These are phyloP conservation scores for Hylaeus anthracinus DNA, from an alignment of 1,140 invertebrate genomes.

Conservation along the genomic window DNA sequence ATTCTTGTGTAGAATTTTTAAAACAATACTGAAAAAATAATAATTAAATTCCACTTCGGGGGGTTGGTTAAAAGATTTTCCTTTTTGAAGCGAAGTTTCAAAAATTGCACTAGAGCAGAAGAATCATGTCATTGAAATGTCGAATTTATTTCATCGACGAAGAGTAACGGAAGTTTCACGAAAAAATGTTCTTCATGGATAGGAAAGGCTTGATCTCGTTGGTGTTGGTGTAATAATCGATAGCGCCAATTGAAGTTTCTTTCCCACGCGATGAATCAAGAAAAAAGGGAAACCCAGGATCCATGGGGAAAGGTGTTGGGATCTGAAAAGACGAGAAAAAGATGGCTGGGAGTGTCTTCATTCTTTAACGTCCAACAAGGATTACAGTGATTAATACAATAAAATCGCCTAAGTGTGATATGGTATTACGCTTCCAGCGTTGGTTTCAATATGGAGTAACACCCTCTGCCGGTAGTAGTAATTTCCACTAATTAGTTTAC, in stretches of 20 bases:
- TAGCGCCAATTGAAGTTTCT: conserved; percentile 11
- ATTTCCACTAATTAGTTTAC: background rate
- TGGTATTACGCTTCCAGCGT: background rate
- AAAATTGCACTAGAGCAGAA: background rate
- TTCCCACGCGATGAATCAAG: background rate
- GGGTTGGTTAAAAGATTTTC: too few relatives aligned
- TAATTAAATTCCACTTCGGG: too few relatives aligned
- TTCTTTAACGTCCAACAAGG: conserved; percentile 18
- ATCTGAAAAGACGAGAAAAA: background rate
- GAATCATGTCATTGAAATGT: too few relatives aligned
- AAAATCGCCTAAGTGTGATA: conserved; percentile 1
- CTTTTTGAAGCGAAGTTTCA: background rate
- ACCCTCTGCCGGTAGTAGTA: background rate
- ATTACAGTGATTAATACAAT: conserved; percentile 22
- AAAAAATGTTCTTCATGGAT: conserved; percentile 1
- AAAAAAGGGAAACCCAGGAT: conserved; percentile 13
- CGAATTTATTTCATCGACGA: background rate
- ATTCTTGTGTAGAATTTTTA: too few relatives aligned
- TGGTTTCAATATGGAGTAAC: background rate
- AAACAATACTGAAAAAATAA: too few relatives aligned
- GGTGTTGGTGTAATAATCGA: conserved; percentile 9
- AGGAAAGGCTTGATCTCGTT: conserved; percentile 2
- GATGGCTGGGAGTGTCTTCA: conserved; percentile 25
- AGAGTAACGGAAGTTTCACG: background rate
- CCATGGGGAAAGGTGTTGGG: background rate